Conservation (phyloP, 1,140 invertebrate species). For the Drosophila serrata region DNA sequence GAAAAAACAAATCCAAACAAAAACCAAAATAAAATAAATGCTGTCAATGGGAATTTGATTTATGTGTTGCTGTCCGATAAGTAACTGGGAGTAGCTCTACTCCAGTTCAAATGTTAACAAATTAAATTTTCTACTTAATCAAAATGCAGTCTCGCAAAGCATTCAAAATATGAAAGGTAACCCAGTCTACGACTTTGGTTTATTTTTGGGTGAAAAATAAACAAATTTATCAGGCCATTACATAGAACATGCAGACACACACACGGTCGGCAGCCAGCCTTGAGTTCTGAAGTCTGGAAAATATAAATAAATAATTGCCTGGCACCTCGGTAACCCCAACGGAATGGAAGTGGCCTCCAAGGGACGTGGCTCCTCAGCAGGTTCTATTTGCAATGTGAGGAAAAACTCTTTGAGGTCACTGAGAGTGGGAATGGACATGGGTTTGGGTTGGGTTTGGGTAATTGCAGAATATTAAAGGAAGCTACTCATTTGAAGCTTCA, state of each 20-base stretch:
- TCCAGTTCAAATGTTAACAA: constrained; percentile 69
- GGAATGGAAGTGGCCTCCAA: constrained; percentile 23
- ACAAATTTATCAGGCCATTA: constrained; percentile 80
- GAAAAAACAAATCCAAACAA: constrained; percentile 18
- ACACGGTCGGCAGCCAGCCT: constrained; percentile 52
- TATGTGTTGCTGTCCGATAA: constrained; percentile 53
- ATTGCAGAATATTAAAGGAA: constrained; percentile 7
- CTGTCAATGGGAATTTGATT: constrained; percentile 76
- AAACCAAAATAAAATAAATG: constrained; percentile 10
- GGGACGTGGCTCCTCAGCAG: constrained; percentile 1
- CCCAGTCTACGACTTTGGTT: constrained; percentile 44
- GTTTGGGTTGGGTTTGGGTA: constrained; percentile 2
- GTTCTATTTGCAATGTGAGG: background rate
- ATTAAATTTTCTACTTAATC: constrained; percentile 81
- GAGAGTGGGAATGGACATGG: background rate
- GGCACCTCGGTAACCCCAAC: constrained; percentile 44
- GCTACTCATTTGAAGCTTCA: background rate
- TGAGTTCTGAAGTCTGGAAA: constrained; percentile 49
- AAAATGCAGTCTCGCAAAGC: constrained; percentile 61
- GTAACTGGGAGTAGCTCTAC: constrained; percentile 32
- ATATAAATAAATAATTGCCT: constrained; percentile 64
- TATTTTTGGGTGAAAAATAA: constrained; percentile 74
- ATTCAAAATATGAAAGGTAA: constrained; percentile 73
- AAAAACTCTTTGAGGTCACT: constrained; percentile 9
- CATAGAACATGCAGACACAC: constrained; percentile 65